Evolutionary conservation across 2,113 vertebrate genomes (phyloP), one percentile per base, ranked within the genome.

Genomic region (Passer domesticus): DNA sequence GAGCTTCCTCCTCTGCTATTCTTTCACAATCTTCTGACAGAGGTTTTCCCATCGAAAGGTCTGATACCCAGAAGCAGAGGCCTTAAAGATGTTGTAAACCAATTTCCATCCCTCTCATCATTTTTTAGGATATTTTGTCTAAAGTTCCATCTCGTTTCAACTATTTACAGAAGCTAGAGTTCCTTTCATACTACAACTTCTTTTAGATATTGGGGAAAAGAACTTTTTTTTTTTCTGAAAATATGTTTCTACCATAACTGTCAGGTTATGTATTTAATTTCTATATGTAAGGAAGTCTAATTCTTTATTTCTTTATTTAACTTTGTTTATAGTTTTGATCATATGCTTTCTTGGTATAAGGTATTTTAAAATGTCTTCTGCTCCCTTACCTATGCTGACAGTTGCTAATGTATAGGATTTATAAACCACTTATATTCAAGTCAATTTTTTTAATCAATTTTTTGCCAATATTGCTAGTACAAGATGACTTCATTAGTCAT

Each of bases 401-500:
- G 41, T 62, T 83, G 47, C 44, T 93, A 90, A 92, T 91, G 60
- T 33, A 63, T 46, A 37, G 27, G 10, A 93, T 76, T 59, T 90
- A 67, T 44, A 92, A 93, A 83, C 39, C 7, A n/a, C 31, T 85
- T 72, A 46, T 12, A 68, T 55, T 74, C 8, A 67, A 70, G 20
- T 70, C 59, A 46, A 24, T 75, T 77, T 74, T 84, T 76, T n/a
- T 1, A 94, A 91, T 77, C 73, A 76, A 81, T 95, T 83, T 90
- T 46, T 5, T 72, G 41, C 49, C 44, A 94, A 58, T 94, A 8
- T 79, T 96, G 53, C 39, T 52, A 92, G 14, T 25, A 16, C 62
- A 64, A 58, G 43, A 78, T 82, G 21, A 19, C 24, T 89, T 63
- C 86, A 79, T 95, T 94, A 94, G 81, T 89, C 2, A 94, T 96